Conservation (phyloP, 2,797 vertebrate species). For the Alauda arvensis region DNA sequence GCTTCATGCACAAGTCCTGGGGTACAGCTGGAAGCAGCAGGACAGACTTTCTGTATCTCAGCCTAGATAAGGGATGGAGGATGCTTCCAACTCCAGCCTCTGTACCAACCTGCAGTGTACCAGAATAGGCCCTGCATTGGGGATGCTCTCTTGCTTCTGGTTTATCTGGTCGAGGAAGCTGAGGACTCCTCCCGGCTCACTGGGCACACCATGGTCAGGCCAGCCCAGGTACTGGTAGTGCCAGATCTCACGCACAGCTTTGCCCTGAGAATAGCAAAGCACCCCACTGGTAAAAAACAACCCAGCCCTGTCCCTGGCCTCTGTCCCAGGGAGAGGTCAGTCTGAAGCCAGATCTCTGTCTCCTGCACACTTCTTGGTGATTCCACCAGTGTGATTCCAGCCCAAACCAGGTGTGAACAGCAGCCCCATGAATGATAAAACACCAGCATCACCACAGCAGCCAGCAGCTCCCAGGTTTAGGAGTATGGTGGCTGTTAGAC, state of each 20-base stretch:
- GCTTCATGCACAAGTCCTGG: not conserved
- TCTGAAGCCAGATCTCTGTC: not conserved
- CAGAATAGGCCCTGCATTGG: conserved; percentile 82
- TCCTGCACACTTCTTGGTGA: not conserved
- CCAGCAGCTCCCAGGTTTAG: not conserved
- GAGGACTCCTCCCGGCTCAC: conserved; percentile 87
- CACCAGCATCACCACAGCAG: not conserved
- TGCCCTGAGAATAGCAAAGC: conserved; percentile 18
- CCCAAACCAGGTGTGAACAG: not conserved
- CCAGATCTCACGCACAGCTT: conserved; percentile 75
- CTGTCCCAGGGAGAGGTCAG: not conserved
- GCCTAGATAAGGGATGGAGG: not conserved
- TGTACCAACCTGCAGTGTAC: conserved; percentile 92
- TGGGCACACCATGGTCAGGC: conserved; percentile 93
- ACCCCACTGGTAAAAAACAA: not conserved
- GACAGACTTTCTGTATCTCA: not conserved
- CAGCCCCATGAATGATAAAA: not conserved
- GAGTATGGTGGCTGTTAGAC: not conserved
- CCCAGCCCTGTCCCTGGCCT: not conserved
- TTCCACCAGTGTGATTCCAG: not conserved
- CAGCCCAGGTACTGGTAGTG: conserved; percentile 96
- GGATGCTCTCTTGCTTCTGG: conserved; percentile 77
- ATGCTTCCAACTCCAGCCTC: not conserved
- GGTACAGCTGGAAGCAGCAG: not conserved
- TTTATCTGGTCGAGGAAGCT: conserved; percentile 93